Conservation (phyloP, 2,797 vertebrate genomes). For the Cheirogaleus major region DNA sequence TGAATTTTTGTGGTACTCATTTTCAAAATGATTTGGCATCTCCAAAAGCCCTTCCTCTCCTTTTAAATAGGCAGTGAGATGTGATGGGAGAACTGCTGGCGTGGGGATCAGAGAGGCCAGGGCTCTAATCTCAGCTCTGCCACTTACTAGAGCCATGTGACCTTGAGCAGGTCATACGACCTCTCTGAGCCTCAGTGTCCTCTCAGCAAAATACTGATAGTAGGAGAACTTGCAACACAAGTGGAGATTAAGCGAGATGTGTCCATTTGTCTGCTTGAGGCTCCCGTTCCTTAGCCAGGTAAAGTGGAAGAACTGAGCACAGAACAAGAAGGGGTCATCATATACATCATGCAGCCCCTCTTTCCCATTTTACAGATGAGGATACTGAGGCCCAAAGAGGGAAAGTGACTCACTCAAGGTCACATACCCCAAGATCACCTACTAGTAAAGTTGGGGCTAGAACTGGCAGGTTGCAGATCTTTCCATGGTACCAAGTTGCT, state of each 20-base stretch:
- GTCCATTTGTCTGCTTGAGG: not conserved
- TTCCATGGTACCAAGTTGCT: not conserved
- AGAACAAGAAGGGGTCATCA: not conserved
- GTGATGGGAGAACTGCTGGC: not conserved
- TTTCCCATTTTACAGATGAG: not conserved
- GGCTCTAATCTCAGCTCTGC: not conserved
- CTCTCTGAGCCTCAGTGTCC: not conserved
- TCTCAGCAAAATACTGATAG: not conserved
- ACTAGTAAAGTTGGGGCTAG: not conserved
- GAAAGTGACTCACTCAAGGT: not conserved
- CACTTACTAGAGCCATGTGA: not conserved
- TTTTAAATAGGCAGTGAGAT: not conserved
- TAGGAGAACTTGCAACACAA: not conserved
- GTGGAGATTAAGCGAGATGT: not conserved
- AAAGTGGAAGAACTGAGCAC: not conserved
- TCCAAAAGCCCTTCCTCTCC: not conserved
- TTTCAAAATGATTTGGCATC: conserved; percentile 1
- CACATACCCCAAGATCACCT: not conserved
- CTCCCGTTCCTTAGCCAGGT: not conserved
- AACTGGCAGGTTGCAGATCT: not conserved
- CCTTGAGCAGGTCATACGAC: not conserved
- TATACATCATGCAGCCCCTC: not conserved
- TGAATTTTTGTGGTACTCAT: conserved; percentile 26
- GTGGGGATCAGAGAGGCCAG: not conserved
- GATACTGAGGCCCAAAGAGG: not conserved